Percentiles rank a stretch among this genome's conserved stretches.
phyloP scores from a whole-genome alignment of 2,888 invertebrate genomes.

The Xanthorhoe designata region DNA sequence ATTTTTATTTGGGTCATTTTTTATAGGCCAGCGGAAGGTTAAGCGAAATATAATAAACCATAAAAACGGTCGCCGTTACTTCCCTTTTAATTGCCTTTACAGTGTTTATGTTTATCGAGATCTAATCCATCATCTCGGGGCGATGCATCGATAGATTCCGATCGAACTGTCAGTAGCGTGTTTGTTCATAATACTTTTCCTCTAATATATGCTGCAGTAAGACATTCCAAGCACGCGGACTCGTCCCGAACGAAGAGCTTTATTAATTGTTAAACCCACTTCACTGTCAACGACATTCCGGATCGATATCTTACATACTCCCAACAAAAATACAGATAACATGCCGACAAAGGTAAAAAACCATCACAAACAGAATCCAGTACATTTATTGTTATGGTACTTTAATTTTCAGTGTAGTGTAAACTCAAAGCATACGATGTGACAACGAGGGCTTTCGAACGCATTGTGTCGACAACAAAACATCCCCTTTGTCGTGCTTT shows the following conservation, averaged over 20 bases:
- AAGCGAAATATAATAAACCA: conserved; percentile 39
- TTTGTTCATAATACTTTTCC: conserved; percentile 44
- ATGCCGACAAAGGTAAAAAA: conserved; percentile 78
- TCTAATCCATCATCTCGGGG: conserved; percentile 39
- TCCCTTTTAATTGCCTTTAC: conserved; percentile 25
- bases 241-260: conserved; percentile 71
- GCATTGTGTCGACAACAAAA: conserved; percentile 62
- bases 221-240: conserved; percentile 65
- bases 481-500: conserved; percentile 66
- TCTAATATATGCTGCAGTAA: conserved; percentile 47
- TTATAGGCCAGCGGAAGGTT: conserved; percentile 52
- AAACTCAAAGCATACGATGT: conserved; percentile 79
- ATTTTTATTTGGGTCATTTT: conserved; percentile 76
- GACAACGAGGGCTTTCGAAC: conserved; percentile 73
- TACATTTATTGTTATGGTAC: conserved; percentile 75
- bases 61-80: conserved; percentile 31
- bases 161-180: conserved; percentile 45
- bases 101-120: conserved; percentile 31
- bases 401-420: conserved; percentile 83
- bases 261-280: conserved; percentile 84
- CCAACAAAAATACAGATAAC: conserved; percentile 65
- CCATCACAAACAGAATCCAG: conserved; percentile 69
- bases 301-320: conserved; percentile 74
- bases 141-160: conserved; percentile 39
- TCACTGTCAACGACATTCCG: conserved; percentile 83